phyloP scores from a whole-genome alignment of 2,888 invertebrate species.

The Coelinius sp. region DNA sequence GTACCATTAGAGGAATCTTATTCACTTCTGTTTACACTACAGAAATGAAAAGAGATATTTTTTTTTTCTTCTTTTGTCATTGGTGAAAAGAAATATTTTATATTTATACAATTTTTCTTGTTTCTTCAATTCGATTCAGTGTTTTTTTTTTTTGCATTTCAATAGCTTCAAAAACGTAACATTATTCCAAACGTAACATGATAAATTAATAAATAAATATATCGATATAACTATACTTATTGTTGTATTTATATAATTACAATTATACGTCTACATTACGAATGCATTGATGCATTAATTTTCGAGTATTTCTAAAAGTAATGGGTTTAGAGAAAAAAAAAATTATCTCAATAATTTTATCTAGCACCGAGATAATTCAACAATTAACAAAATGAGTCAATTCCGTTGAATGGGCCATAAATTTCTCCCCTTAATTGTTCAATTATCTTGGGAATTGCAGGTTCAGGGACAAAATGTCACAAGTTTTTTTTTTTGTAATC shows the following conservation, averaged over 20 bases:
- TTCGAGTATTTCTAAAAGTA: too few relatives aligned
- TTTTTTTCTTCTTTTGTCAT: background rate
- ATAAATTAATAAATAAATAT: slow-evolving; percentile 67
- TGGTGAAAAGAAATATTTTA: background rate
- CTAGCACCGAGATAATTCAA: background rate
- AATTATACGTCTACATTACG: background rate
- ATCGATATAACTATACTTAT: slow-evolving; percentile 22
- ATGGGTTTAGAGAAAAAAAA: too few relatives aligned
- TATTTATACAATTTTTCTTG: background rate
- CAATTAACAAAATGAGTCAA: background rate
- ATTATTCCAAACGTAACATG: slow-evolving; percentile 63
- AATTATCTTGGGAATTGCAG: background rate
- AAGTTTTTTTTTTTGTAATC: too few relatives aligned
- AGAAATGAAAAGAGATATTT: background rate
- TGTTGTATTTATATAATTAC: slow-evolving; percentile 33
- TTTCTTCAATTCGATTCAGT: slow-evolving; percentile 41
- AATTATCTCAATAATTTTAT: background rate
- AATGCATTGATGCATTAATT: background rate
- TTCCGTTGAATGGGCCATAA: background rate
- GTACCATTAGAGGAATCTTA: background rate
- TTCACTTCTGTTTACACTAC: background rate
- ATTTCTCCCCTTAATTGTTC: background rate
- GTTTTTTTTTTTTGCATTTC: slow-evolving; percentile 42
- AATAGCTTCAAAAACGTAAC: slow-evolving; percentile 60
- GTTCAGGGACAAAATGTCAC: background rate